Evolutionary conservation across 1,140 invertebrate genomes (phyloP).

Genomic region (Liolophura sinensis): DNA sequence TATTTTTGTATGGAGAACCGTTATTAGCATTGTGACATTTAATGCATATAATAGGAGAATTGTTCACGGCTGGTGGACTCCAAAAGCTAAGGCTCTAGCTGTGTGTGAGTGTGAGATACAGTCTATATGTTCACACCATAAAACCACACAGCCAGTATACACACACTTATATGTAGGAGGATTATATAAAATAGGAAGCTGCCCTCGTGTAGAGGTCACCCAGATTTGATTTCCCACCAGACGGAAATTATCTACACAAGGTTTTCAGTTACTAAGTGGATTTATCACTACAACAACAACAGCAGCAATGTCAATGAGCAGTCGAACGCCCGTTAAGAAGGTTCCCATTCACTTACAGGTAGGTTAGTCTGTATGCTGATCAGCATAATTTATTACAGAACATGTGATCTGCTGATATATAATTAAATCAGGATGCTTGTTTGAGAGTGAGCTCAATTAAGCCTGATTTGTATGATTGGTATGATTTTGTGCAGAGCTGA

Average conservation of each 20-base stretch:
- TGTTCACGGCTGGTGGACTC: too few species aligned
- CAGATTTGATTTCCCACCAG: not conserved
- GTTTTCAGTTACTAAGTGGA: not conserved
- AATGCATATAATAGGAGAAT: too few species aligned
- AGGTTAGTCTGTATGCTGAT: slow-evolving; percentile 38
- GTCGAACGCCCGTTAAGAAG: slow-evolving; percentile 78
- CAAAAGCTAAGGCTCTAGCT: too few species aligned
- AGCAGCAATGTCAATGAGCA: slow-evolving; percentile 18
- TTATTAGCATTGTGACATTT: too few species aligned
- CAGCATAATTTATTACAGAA: slow-evolving; percentile 2
- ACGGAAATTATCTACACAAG: not conserved
- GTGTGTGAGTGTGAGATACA: too few species aligned
- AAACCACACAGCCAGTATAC: too few species aligned
- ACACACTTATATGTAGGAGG: too few species aligned
- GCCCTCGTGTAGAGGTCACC: not conserved
- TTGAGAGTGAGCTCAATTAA: too few species aligned
- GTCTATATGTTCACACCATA: too few species aligned
- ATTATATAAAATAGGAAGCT: not conserved
- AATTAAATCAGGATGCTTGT: not conserved
- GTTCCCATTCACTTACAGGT: slow-evolving; percentile 93
- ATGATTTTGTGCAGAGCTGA: too few species aligned
- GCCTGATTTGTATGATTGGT: too few species aligned
- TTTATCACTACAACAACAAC: not conserved
- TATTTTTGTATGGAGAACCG: too few species aligned
- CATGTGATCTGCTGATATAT: not conserved